Evolutionary conservation across 2,113 vertebrate genomes (phyloP), one percentile per base, ranked within the genome.

Genomic region (Panthera tigris): DNA sequence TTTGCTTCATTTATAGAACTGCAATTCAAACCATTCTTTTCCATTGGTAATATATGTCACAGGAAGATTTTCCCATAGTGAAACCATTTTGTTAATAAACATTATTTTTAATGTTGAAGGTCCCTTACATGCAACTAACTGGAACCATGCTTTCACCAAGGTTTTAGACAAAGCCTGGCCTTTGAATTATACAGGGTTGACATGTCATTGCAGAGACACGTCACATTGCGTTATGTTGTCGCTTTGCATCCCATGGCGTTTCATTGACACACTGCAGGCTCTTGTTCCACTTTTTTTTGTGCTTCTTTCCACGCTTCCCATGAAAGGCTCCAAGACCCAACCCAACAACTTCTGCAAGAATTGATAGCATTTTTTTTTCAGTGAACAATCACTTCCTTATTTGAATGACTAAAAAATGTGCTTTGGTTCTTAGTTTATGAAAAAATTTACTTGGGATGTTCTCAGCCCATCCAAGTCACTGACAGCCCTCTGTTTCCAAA

Each of bases 261-360:
- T 97, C 97, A 96, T 33, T 97, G 98, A 98, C 95, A 98, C 82
- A 95, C 91, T 98, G 87, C 98, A 99, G 98, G 81, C 96, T 96
- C 97, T 96, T 95, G 82, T 98, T 98, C 61, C 91, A 96, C 84
- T 74, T 74, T 97, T 98, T 98, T 91, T 95, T 94, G 57, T 97
- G 93, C 68, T 79, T 96, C 90, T 96, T 97, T 96, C 84, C 76
- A 76, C 68, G 78, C 94, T 98, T 84, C 65, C 81, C 84, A 96
- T 92, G 92, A 94, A 98, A 98, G 93, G 81, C 41, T 94, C 69
- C 61, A 92, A 96, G 86, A 95, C 91, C 61, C 97, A 98, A 95
- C 91, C 61, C 97, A 98, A 96, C 39, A 95, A 95, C 48, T 96
- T 89, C 90, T 95, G 45, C 48, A 79, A 48, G 36, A 97, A 94